phyloP scores from a whole-genome alignment of 2,888 invertebrate genomes.

The Rhabditoides inermis region DNA sequence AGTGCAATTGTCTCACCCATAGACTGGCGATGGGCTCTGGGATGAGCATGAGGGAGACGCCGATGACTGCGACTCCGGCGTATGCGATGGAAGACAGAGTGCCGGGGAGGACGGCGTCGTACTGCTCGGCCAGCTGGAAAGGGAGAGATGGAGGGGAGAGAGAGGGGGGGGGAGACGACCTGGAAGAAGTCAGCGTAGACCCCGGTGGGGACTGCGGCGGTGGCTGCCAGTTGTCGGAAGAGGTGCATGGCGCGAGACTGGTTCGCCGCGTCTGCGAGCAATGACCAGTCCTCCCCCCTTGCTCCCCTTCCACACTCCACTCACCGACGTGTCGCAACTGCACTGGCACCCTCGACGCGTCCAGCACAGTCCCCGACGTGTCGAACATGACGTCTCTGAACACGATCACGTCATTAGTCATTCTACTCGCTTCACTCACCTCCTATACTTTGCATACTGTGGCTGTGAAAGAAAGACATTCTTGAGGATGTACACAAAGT shows the following conservation, averaged over 20 bases:
- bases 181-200: conserved; percentile 52
- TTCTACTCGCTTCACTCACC: conserved; percentile 9
- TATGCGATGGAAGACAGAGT: conserved; percentile 67
- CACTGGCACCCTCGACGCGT: conserved; percentile 46
- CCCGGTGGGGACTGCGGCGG: conserved; percentile 39
- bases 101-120: conserved; percentile 50
- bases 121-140: conserved; percentile 51
- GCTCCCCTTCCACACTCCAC: not conserved
- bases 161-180: conserved; percentile 11
- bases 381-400: conserved; percentile 44
- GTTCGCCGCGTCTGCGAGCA: conserved; percentile 28
- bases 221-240: conserved; percentile 43
- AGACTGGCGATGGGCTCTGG: conserved; percentile 81
- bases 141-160: not conserved
- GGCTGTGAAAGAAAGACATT: conserved; percentile 45
- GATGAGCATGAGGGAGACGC: conserved; percentile 86
- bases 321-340: conserved; percentile 41
- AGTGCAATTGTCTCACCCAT: too few relatives aligned
- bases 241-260: conserved; percentile 48
- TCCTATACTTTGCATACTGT: conserved; percentile 43
- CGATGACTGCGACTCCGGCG: conserved; percentile 69
- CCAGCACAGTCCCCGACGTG: conserved; percentile 28
- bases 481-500: conserved; percentile 45
- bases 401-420: not conserved
- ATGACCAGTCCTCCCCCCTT: not conserved